Percentiles rank a stretch among this genome's conserved stretches.
phyloP scores from a whole-genome alignment of 92 coral and sea anemone genomes.

The Porites lobata region DNA sequence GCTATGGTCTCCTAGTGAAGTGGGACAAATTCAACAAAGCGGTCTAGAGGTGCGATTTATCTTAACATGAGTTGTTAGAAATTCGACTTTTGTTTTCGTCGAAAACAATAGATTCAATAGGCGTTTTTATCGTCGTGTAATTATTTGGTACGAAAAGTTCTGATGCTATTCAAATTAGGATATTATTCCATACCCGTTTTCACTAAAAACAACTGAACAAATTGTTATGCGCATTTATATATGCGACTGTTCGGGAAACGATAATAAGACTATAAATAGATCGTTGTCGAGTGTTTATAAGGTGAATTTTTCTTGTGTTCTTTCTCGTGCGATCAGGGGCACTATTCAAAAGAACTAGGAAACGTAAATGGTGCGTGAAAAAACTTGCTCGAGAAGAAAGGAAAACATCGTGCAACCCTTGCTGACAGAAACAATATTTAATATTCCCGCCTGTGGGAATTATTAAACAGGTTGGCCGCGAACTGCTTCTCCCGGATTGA shows the following conservation, averaged over 20 bases:
- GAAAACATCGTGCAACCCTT: constrained; percentile 31
- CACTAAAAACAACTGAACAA: constrained; percentile 47
- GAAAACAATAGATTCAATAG: constrained; percentile 32
- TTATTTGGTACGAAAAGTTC: constrained; percentile 19
- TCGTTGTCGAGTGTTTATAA: background rate
- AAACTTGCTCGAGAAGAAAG: constrained; percentile 16
- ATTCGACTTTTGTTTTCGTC: constrained; percentile 21
- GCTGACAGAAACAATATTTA: constrained; percentile 46
- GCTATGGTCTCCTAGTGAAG: constrained; percentile 53
- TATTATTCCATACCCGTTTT: constrained; percentile 25
- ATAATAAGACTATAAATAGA: constrained; percentile 47
- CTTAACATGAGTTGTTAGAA: constrained; percentile 5
- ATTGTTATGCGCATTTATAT: constrained; percentile 30
- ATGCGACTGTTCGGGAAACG: background rate
- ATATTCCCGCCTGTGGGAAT: constrained; percentile 60
- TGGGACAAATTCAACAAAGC: constrained; percentile 24
- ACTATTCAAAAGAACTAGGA: constrained; percentile 12
- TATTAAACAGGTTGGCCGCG: constrained; percentile 44
- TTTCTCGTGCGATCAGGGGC: constrained; percentile 4
- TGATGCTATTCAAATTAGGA: constrained; percentile 47
- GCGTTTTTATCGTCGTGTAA: constrained; percentile 24
- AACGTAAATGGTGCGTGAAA: constrained; percentile 27
- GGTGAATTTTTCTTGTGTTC: constrained; percentile 19
- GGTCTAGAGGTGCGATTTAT: background rate
- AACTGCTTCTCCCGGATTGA: background rate